phyloP scores from a whole-genome alignment of 2,888 invertebrate genomes.

The Dryocosmus kuriphilus region DNA sequence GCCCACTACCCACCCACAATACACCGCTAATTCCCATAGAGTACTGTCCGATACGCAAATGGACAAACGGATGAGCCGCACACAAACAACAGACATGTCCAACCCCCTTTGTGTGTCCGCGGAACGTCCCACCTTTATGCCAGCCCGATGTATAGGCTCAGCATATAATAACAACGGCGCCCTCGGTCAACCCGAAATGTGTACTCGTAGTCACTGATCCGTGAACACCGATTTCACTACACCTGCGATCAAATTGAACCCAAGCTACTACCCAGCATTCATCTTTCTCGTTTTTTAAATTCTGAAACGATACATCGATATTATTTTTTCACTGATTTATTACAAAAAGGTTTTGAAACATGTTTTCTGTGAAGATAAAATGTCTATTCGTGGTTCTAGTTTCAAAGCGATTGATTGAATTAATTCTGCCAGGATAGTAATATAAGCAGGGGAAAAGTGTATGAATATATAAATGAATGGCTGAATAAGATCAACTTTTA shows the following conservation, averaged over 20 bases:
- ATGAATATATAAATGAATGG: no score
- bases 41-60: conserved; percentile 74
- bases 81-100: conserved; percentile 48
- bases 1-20: conserved; percentile 75
- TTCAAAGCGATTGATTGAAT: no score
- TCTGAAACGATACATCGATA: no score
- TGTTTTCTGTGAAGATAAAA: no score
- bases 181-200: conserved; percentile 60
- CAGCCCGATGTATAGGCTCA: conserved; percentile 34
- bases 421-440: no score
- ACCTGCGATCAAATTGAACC: conserved; percentile 46
- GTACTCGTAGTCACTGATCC: conserved; percentile 51
- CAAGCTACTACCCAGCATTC: background rate
- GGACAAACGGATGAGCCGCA: conserved; percentile 70
- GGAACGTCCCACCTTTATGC: conserved; percentile 39
- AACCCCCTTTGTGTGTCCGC: conserved; percentile 53
- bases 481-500: no score
- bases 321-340: no score
- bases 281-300: background rate
- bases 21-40: conserved; percentile 76
- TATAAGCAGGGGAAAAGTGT: no score
- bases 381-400: no score
- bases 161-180: conserved; percentile 66
- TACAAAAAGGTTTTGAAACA: no score
- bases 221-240: conserved; percentile 50